Evolutionary conservation across 2,888 invertebrate species (phyloP), one percentile per base, ranked within the genome.

Genomic region (Dasypolia templi): DNA sequence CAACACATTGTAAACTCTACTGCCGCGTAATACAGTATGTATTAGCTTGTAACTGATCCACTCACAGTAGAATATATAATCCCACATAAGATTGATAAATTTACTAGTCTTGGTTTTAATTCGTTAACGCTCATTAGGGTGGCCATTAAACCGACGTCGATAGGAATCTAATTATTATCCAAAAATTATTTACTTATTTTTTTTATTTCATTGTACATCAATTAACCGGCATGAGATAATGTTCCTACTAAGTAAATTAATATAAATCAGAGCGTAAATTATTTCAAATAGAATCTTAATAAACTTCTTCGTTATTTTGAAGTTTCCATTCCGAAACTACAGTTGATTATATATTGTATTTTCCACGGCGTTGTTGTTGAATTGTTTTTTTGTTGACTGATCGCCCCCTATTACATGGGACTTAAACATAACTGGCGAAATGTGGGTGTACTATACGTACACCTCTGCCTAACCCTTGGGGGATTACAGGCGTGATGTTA

Each of bases 41-140:
- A 72, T 66, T 81, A 26, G 64, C 26, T 61, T 69, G 62, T n/a
- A 55, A 11, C 39, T 11, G 12, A 42, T 39, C 4, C 12, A 32
- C 58, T 35, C 39, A 26, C 46, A 65, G 61, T 49, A 53, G 61
- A 81, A 64, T 69, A 62, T 68, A 70, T 75, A 53, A 62, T 19
- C 58, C 79, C 44, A 81, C 72, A 79, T 64, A 75, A 72, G 77
- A 77, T 75, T 73, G 75, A 82, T 84, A 82, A 71, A n/a, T n/a
- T n/a, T n/a, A n/a, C 58, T 62, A 68, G 61, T 49, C 63, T 62
- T 72, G 74, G 61, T 65, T 78, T 83, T 84, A 83, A 81, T 84
- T 81, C 73, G 63, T 84, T 65, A 76, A 76, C 81, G 81, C 76
- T 84, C 82, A 79, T 84, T 74, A 80, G 71, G 59, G 73, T 42